A percentile compares a stretch with the other conserved stretches of the same genome.
These are phyloP conservation scores for Amphiduros pacificus DNA, from an alignment of 2,888 invertebrate genomes.

Conservation along the genomic window DNA sequence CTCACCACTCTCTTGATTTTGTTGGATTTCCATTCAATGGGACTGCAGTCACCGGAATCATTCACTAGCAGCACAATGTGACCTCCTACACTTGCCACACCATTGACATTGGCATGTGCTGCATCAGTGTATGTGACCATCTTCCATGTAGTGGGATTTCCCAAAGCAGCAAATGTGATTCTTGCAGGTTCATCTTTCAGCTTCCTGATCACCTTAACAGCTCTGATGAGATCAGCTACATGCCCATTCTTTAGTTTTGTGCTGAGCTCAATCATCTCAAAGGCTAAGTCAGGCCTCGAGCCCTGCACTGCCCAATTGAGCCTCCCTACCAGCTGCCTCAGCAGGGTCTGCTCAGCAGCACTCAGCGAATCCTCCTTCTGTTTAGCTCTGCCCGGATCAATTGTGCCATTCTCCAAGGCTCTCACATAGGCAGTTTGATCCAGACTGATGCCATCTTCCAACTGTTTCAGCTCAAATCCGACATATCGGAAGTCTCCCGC, in stretches of 20 bases:
- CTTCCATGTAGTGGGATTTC: slow-evolving; percentile 10
- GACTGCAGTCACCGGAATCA: neutral
- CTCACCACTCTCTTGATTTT: neutral
- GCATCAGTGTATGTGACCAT: slow-evolving; percentile 30
- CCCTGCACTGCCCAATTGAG: slow-evolving; percentile 27
- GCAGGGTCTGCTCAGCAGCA: neutral
- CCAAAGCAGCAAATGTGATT: slow-evolving; percentile 20
- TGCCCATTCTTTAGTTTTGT: slow-evolving; percentile 19
- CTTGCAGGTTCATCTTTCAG: neutral
- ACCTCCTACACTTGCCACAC: slow-evolving; percentile 24
- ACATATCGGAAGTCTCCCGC: slow-evolving; percentile 26
- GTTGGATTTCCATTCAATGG: neutral
- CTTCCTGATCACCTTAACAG: slow-evolving; percentile 8
- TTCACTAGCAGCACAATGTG: slow-evolving; percentile 23
- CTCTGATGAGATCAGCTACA: slow-evolving; percentile 14
- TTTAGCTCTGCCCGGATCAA: neutral
- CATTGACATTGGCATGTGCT: slow-evolving; percentile 27
- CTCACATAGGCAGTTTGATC: neutral
- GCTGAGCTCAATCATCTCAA: slow-evolving; percentile 23
- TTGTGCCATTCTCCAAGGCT: neutral
- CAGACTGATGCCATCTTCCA: no score
- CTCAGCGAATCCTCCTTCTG: neutral
- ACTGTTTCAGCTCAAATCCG: neutral
- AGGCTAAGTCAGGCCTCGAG: slow-evolving; percentile 21
- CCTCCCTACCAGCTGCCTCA: neutral